Base-by-base conservation (phyloP, 2,888 invertebrate genomes). In the Aspidiotus destructor region DNA sequence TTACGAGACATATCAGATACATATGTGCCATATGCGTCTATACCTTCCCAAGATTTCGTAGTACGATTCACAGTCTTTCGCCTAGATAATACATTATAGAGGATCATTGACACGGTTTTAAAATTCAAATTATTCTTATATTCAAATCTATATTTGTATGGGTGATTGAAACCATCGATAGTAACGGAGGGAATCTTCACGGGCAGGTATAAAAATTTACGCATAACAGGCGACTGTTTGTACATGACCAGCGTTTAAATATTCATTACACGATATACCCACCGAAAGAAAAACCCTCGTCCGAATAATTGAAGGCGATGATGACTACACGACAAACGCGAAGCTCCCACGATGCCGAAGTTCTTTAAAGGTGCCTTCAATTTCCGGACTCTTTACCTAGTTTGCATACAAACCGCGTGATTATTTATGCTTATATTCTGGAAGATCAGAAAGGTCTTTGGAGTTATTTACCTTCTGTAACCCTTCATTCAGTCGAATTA, bases 401-500 rank as follows among this genome's bases (percentile, higher is more conserved):
- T 67, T 67, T 67, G 67, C 67, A 67, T 67, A 67, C 57, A 67
- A 67, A 67, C 67, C 67, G 52, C 48, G 67, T 41, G 60, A 67
- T 67, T 67, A 67, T 67, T 57, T 48, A 60, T 60, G 67, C 67
- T 58, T 67, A 67, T 67, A 60, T 60, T n/a, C 28, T 60, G 67
- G 67, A 67, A 67, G 67, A 67, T 67, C 60, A 60, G 41, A 62
- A 67, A 67, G 67, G 60, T 58, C 60, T 67, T 67, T 28, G 42
- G 57, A 67, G 60, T 67, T 67, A 67, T 67, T 67, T 60, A 67
- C 67, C 67, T 67, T 67, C 40, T 57, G 5, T 48, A 67, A 67
- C 60, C 67, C 58, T 60, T 57, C 48, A 57, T n/a, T 11, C 15
- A 7, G 40, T 57, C 67, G 44, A 40, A 58, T 42, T 52, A 48